Evolutionary conservation across 2,797 vertebrate genomes (phyloP).

Genomic region (Pelochelys cantorii): DNA sequence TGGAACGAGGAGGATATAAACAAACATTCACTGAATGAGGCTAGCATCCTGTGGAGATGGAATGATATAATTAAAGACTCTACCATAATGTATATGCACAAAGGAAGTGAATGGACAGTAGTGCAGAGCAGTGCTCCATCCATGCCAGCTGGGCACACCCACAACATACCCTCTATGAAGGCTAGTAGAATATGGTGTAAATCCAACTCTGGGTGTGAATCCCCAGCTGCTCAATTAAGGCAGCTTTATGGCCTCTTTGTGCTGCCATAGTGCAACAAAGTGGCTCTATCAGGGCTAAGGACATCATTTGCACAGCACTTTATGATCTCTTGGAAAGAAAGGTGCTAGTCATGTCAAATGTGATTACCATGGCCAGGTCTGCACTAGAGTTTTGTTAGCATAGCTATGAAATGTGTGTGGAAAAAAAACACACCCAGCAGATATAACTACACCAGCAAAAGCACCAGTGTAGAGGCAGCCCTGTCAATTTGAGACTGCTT

Average conservation of each 20-base stretch:
- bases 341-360: neutral
- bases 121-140: neutral
- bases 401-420: neutral
- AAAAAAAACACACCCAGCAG: neutral
- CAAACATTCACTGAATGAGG: neutral
- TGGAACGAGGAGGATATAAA: no score
- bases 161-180: rapidly evolving
- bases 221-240: neutral
- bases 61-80: neutral
- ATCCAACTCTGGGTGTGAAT: neutral
- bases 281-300: neutral
- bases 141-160: rapidly evolving
- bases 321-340: neutral
- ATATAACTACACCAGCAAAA: neutral
- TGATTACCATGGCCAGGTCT: neutral
- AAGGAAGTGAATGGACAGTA: rapidly evolving
- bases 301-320: neutral
- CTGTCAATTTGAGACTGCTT: no score
- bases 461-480: neutral
- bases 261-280: neutral
- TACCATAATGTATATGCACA: neutral
- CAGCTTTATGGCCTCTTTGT: neutral
- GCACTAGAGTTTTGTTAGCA: neutral
- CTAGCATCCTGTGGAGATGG: rapidly evolving
- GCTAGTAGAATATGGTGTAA: neutral